Conservation (phyloP, 2,113 vertebrate genomes). For the Peromyscus maniculatus region DNA sequence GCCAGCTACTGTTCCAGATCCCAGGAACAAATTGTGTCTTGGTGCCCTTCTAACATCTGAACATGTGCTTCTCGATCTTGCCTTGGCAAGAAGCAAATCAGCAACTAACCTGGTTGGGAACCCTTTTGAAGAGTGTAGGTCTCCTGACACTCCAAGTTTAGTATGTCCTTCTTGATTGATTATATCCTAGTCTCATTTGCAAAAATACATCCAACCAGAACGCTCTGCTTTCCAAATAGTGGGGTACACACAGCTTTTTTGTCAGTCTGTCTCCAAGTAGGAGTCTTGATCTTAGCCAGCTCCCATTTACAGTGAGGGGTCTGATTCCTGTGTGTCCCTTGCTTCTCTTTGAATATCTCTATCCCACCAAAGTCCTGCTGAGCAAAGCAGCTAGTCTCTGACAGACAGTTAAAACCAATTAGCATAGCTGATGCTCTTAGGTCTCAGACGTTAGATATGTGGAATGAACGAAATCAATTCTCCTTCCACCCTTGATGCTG, state of each 20-base stretch:
- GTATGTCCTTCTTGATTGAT: neutral
- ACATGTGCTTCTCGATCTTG: neutral
- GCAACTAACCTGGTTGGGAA: neutral
- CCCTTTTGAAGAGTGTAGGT: too few species aligned
- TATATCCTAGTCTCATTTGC: neutral
- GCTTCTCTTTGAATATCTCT: neutral
- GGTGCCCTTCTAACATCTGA: neutral
- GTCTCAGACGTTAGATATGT: neutral
- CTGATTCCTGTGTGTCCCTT: neutral
- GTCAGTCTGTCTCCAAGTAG: neutral
- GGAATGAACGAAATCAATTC: too few species aligned
- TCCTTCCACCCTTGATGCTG: neutral
- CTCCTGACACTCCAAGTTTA: neutral
- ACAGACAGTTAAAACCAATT: neutral
- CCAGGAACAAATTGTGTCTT: neutral
- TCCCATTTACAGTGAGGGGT: neutral
- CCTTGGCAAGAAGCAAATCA: neutral
- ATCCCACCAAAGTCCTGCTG: neutral
- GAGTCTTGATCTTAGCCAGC: neutral
- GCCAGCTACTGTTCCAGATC: neutral
- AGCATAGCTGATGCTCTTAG: neutral
- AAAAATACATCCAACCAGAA: neutral
- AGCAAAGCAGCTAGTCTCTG: neutral
- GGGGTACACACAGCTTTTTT: neutral
- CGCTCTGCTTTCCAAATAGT: neutral